These are phyloP conservation scores for Caenorhabditis afra DNA, from an alignment of 2,888 invertebrate species.

Conservation along the genomic window DNA sequence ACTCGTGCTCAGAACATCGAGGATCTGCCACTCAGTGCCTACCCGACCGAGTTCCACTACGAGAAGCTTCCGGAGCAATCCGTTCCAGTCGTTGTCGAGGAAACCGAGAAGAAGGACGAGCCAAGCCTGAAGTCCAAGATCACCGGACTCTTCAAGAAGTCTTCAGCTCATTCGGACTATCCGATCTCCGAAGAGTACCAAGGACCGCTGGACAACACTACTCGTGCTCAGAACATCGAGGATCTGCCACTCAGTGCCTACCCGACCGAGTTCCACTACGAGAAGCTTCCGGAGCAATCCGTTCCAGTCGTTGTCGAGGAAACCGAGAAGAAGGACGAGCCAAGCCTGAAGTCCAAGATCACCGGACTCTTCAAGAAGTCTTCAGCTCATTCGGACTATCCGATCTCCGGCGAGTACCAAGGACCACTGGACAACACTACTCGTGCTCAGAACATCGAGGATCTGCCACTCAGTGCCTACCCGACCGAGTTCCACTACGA, in stretches of 20 bases:
- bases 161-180: slow-evolving; percentile 62
- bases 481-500: slow-evolving; percentile 48
- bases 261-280: slow-evolving; percentile 55
- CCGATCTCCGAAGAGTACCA: slow-evolving; percentile 59
- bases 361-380: slow-evolving; percentile 66
- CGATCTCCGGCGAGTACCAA: slow-evolving; percentile 42
- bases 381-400: slow-evolving; percentile 51
- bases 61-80: slow-evolving; percentile 13
- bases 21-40: slow-evolving; percentile 7
- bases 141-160: slow-evolving; percentile 41
- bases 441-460: slow-evolving; percentile 55
- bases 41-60: slow-evolving; percentile 24
- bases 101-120: slow-evolving; percentile 23
- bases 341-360: slow-evolving; percentile 31
- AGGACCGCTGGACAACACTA: slow-evolving; percentile 59
- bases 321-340: slow-evolving; percentile 39
- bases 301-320: slow-evolving; percentile 37
- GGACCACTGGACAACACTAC: slow-evolving; percentile 61
- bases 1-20: slow-evolving; percentile 10
- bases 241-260: slow-evolving; percentile 54
- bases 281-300: slow-evolving; percentile 30
- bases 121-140: slow-evolving; percentile 23
- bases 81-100: slow-evolving; percentile 8
- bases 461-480: slow-evolving; percentile 54
- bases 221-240: slow-evolving; percentile 41